Percentiles rank a stretch among this genome's conserved stretches.
Conservation (phyloP, 2,888 invertebrate genomes). For the Podotricha telesiphe region DNA sequence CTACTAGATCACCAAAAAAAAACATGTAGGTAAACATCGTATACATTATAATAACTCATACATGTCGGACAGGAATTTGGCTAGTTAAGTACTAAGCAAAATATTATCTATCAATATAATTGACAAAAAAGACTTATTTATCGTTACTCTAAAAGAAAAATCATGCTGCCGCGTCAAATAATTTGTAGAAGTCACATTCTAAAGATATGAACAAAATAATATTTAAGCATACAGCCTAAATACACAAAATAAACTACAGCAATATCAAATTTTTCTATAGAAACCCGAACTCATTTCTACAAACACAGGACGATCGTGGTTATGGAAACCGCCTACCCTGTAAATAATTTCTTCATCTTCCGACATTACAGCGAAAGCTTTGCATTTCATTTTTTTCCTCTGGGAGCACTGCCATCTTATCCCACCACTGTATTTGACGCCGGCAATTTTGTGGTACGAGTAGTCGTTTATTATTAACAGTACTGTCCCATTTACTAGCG, state of each 20-base stretch:
- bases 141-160: no score
- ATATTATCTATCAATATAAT: no score
- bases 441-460: constrained; percentile 49
- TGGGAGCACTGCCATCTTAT: constrained; percentile 52
- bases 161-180: no score
- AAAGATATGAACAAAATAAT: not conserved
- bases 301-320: constrained; percentile 45
- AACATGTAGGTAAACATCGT: no score
- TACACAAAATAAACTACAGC: not conserved
- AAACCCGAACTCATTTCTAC: constrained; percentile 18
- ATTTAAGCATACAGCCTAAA: not conserved
- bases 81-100: no score
- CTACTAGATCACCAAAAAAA: no score
- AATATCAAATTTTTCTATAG: constrained; percentile 19
- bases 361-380: constrained; percentile 45
- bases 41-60: no score
- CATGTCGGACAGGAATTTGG: no score
- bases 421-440: constrained; percentile 42
- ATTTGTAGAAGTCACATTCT: no score
- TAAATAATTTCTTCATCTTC: constrained; percentile 42
- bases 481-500: constrained; percentile 44
- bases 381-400: constrained; percentile 45
- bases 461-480: constrained; percentile 48
- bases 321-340: constrained; percentile 42
- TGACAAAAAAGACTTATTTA: no score